Conservation (phyloP, 1,140 invertebrate species). For the Solen grandis region DNA sequence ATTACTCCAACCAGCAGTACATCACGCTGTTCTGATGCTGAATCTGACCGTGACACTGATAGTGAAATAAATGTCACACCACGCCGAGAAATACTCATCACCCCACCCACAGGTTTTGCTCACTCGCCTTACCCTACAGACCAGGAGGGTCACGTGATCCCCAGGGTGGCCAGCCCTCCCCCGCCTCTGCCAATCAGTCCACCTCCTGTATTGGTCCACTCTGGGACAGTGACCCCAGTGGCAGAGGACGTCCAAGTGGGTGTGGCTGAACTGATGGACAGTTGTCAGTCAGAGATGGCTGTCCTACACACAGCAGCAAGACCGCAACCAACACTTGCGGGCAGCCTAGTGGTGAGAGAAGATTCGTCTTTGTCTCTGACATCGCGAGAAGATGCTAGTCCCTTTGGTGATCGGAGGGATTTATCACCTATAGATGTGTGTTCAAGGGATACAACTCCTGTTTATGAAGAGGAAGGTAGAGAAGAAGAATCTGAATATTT, state of each 20-base stretch:
- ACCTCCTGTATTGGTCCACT: constrained; percentile 22
- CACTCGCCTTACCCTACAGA: constrained; percentile 27
- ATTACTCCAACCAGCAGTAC: constrained; percentile 46
- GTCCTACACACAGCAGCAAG: constrained; percentile 19
- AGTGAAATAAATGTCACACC: constrained; percentile 39
- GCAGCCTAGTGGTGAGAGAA: constrained; percentile 46
- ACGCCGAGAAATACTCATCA: constrained; percentile 15
- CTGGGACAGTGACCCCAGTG: neutral
- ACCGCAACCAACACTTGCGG: neutral
- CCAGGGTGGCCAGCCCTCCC: constrained; percentile 36
- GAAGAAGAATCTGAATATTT: too few species aligned
- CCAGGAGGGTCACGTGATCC: constrained; percentile 11
- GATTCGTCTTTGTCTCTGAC: constrained; percentile 38
- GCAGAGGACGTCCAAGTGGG: constrained; percentile 12
- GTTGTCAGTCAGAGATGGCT: constrained; percentile 38
- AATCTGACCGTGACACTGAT: constrained; percentile 48
- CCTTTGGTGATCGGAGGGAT: constrained; percentile 9
- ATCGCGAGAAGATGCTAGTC: constrained; percentile 37
- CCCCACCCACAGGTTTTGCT: constrained; percentile 33
- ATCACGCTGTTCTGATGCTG: constrained; percentile 27
- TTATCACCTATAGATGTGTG: constrained; percentile 12
- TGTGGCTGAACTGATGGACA: constrained; percentile 48
- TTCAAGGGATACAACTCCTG: constrained; percentile 6
- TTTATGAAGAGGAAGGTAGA: constrained; percentile 8
- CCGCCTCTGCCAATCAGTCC: constrained; percentile 52